Conservation (phyloP, 1,140 invertebrate genomes). For the Drosophila bocki region DNA sequence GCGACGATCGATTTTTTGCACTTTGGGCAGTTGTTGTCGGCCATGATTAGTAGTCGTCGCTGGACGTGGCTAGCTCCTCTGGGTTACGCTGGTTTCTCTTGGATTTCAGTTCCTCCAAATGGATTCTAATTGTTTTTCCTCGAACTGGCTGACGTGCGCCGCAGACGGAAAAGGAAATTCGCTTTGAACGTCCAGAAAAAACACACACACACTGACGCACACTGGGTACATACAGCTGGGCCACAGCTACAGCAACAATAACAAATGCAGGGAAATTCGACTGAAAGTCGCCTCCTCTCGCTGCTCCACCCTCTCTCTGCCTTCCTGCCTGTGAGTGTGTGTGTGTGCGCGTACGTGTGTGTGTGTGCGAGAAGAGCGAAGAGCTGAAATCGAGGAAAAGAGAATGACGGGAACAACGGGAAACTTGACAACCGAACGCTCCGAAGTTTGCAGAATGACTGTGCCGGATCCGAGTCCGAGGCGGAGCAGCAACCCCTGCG, state of each 20-base stretch:
- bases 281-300: constrained; percentile 44
- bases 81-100: background rate
- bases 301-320: constrained; percentile 19
- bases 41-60: constrained; percentile 45
- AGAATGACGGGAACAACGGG: constrained; percentile 54
- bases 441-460: constrained; percentile 75
- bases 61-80: constrained; percentile 28
- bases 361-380: constrained; percentile 68
- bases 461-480: constrained; percentile 51
- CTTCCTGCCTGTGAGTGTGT: background rate
- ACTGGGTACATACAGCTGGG: constrained; percentile 26
- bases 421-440: constrained; percentile 74
- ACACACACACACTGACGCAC: constrained; percentile 52
- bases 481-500: constrained; percentile 52
- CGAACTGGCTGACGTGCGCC: constrained; percentile 6
- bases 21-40: constrained; percentile 81
- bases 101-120: constrained; percentile 5
- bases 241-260: constrained; percentile 40
- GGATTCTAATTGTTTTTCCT: constrained; percentile 1
- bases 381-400: constrained; percentile 67
- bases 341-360: constrained; percentile 38
- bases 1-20: constrained; percentile 83
- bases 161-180: constrained; percentile 41
- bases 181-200: constrained; percentile 53
- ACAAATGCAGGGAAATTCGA: constrained; percentile 37